Conservation (phyloP, 1,140 invertebrate species). For the Oryctes rhinoceros region DNA sequence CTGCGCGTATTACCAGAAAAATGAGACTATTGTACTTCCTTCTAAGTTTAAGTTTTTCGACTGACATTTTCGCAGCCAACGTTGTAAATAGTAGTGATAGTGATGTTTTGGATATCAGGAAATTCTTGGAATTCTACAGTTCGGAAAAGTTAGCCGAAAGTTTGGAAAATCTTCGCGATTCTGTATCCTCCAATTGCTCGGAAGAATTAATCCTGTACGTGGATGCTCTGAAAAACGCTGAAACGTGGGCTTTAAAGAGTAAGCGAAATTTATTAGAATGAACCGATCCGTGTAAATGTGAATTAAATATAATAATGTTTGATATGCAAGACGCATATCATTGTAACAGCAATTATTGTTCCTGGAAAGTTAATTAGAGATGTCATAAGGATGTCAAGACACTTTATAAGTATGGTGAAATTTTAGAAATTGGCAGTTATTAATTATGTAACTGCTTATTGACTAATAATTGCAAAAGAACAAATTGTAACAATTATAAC, state of each 20-base stretch:
- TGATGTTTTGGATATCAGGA: constrained; percentile 9
- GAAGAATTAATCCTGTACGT: constrained; percentile 72
- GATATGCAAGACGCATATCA: constrained; percentile 30
- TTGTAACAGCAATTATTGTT: neutral
- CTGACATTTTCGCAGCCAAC: neutral
- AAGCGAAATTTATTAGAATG: constrained; percentile 56
- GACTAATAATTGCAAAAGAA: neutral
- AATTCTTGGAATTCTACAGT: constrained; percentile 63
- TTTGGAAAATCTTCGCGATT: constrained; percentile 57
- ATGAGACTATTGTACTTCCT: constrained; percentile 11
- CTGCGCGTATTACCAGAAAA: neutral
- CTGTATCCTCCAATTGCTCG: constrained; percentile 62
- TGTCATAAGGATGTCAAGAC: constrained; percentile 27
- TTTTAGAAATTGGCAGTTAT: neutral
- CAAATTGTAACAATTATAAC: too few species aligned
- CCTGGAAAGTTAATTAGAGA: constrained; percentile 41
- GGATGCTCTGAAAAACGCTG: constrained; percentile 67
- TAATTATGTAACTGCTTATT: neutral
- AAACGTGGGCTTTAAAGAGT: constrained; percentile 80
- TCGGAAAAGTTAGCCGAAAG: constrained; percentile 59
- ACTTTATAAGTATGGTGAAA: constrained; percentile 1
- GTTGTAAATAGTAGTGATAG: neutral
- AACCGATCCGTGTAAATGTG: neutral
- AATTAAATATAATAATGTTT: constrained; percentile 37
- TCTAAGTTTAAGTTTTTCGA: neutral